A percentile compares a stretch with the other conserved stretches of the same genome.
Evolutionary conservation across 2,113 vertebrate genomes (phyloP).

Genomic region (Hucho hucho): DNA sequence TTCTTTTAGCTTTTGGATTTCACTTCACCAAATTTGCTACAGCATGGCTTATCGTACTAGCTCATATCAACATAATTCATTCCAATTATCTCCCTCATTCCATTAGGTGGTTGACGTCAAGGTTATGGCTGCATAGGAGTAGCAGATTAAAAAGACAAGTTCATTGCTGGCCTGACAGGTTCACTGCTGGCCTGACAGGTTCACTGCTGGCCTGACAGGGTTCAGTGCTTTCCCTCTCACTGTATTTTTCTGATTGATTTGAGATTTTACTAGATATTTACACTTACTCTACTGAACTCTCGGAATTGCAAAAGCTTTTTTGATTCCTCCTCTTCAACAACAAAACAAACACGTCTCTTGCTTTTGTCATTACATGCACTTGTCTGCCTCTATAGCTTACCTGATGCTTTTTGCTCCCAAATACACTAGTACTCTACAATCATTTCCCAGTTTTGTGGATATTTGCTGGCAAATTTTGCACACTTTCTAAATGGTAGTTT

Average conservation of each 20-base stretch:
- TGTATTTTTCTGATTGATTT: neutral
- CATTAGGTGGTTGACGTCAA: neutral
- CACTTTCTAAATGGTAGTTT: conserved; percentile 23
- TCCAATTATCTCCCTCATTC: neutral
- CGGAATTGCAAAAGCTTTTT: neutral
- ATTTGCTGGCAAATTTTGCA: conserved; percentile 71
- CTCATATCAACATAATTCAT: neutral
- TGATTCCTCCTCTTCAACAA: neutral
- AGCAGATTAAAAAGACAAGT: neutral
- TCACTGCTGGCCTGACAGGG: too few species aligned
- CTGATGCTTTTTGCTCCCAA: neutral
- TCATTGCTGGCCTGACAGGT: neutral
- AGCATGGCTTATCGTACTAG: neutral
- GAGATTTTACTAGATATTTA: neutral
- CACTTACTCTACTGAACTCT: neutral
- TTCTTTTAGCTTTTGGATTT: neutral
- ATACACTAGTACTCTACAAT: conserved; percentile 17
- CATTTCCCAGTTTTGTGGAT: conserved; percentile 40
- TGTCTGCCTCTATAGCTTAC: neutral
- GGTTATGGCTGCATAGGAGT: neutral
- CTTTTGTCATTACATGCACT: neutral
- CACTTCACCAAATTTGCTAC: neutral
- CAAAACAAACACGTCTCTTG: neutral
- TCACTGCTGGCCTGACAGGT: too few species aligned
- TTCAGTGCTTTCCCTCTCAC: neutral